phyloP scores from a whole-genome alignment of 2,797 vertebrate species.

The Limnodromus scolopaceus region DNA sequence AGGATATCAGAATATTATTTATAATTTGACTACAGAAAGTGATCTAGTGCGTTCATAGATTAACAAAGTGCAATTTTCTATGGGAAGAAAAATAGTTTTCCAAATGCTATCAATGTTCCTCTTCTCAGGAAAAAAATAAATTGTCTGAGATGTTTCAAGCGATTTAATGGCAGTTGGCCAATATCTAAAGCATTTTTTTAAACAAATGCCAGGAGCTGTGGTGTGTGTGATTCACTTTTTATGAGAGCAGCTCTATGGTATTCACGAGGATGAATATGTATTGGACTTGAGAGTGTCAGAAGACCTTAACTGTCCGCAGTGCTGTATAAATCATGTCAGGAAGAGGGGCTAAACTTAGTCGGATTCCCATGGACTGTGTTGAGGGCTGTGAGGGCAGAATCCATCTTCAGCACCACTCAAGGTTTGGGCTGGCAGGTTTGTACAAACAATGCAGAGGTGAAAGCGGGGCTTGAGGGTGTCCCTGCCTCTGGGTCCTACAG shows the following conservation, averaged over 20 bases:
- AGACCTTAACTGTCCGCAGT: background rate
- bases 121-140: background rate
- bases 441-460: fast-evolving
- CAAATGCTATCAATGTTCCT: background rate
- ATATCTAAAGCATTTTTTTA: background rate
- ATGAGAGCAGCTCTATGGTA: background rate
- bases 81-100: slow-evolving; percentile 5
- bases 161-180: slow-evolving; percentile 21
- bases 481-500: too few relatives aligned
- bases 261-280: background rate
- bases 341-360: background rate
- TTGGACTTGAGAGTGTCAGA: background rate
- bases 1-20: background rate
- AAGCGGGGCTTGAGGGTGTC: too few relatives aligned
- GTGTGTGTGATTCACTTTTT: background rate
- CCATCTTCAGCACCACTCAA: background rate
- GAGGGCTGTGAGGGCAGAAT: background rate
- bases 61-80: background rate
- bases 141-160: background rate
- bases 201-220: background rate
- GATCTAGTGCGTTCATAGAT: background rate
- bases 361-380: background rate
- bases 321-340: background rate
- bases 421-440: background rate
- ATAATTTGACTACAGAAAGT: background rate